phyloP scores from a whole-genome alignment of 2,113 vertebrate genomes.

The Phodopus roborovskii region DNA sequence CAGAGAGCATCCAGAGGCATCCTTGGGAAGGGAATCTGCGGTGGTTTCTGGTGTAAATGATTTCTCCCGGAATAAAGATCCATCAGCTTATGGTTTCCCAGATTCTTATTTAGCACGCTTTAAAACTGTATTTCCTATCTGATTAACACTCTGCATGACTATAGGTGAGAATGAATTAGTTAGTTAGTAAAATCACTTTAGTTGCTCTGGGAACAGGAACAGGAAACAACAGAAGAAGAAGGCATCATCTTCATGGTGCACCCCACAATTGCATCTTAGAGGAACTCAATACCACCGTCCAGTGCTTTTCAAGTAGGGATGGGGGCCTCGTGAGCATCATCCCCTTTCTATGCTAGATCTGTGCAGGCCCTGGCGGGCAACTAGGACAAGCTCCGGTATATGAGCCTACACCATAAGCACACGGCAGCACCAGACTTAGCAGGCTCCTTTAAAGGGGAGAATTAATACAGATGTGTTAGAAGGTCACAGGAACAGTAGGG shows the following conservation, averaged over 20 bases:
- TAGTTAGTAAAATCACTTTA: conserved; percentile 11
- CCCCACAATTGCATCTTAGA: not conserved
- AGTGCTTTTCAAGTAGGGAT: not conserved
- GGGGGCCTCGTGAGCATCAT: too few species aligned
- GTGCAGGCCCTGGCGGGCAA: not conserved
- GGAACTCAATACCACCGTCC: not conserved
- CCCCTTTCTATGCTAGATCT: not conserved
- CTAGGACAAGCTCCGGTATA: not conserved
- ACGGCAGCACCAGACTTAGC: not conserved
- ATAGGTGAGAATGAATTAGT: not conserved
- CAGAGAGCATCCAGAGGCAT: too few species aligned
- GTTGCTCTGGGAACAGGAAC: not conserved
- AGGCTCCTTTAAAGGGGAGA: not conserved
- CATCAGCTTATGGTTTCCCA: too few species aligned
- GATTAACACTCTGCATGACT: not conserved
- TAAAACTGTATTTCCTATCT: not conserved
- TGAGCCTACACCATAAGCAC: not conserved
- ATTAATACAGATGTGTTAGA: not conserved
- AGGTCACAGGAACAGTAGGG: not conserved
- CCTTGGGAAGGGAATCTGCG: too few species aligned
- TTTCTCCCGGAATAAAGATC: too few species aligned
- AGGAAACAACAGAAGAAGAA: not conserved
- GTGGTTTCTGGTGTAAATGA: too few species aligned
- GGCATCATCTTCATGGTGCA: not conserved
- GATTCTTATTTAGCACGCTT: too few species aligned